Base-by-base conservation (phyloP, 2,797 vertebrate genomes). In the Pteropus rufus region DNA sequence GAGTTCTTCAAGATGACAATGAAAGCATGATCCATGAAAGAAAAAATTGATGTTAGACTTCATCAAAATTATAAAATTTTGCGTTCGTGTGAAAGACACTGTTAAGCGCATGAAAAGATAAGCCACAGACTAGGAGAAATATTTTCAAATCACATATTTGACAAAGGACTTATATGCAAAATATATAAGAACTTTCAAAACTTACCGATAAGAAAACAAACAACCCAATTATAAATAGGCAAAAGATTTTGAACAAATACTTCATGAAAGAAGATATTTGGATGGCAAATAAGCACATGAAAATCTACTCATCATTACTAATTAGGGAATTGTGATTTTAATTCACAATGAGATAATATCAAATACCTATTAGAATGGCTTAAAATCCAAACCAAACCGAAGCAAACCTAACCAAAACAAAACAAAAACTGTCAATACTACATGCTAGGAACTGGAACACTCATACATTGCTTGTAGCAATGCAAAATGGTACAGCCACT, bases 101-200 rank as follows among this genome's bases (percentile, higher is more conserved):
- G 10, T 58, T 44, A 70, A 80, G 23, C 54, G 9, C 44, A 70
- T 80, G 39, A 70, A 69, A 80, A 90, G 52, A 58, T 24, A 80
- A 58, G 54, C 4, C 39, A 58, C 56, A 34, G 34, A 52, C 14
- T 34, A 62, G 46, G 29, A 70, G 41, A 72, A 87, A 87, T 72
- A 72, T 49, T 93, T 87, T 80, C 21, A 15, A 62, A 64, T 72
- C 54, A 93, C 65, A 54, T 41, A 89, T 56, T 10, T 69, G 29
- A 44, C 29, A 89, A 41, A 89, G 46, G 49, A 26, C 21, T 56
- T 69, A 31, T 0, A 41, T 62, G 29, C 7, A 70, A 36, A 80
- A 62, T 90, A 54, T 80, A 44, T 54, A 67, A 75, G 81, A 86
- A 86, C 67, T 81, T 95, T 86, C 15, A 90, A 81, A 80, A 93